Conservation (phyloP, 2,888 invertebrate species). For the Hydroisotoma schaefferi region DNA sequence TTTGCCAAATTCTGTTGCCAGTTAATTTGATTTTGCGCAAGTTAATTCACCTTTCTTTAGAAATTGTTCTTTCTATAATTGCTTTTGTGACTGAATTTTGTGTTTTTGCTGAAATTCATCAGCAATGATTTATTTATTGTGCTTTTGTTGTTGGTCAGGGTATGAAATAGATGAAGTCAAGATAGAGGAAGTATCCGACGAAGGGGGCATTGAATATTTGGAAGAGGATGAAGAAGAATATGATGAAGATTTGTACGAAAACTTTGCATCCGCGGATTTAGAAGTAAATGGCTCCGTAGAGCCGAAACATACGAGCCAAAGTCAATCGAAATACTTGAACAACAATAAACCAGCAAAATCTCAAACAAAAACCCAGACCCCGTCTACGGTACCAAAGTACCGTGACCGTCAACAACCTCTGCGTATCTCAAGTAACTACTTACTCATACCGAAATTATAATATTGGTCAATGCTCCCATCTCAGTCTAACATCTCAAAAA, state of each 20-base stretch:
- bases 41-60: no score
- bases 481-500: constrained; percentile 2
- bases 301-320: neutral
- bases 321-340: neutral
- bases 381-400: constrained; percentile 22
- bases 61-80: no score
- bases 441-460: neutral
- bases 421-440: constrained; percentile 36
- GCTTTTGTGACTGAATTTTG: no score
- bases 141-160: constrained; percentile 47
- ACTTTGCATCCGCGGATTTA: neutral
- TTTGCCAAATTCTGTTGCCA: no score
- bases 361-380: neutral
- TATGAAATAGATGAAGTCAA: constrained; percentile 42
- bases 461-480: constrained; percentile 1
- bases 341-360: neutral
- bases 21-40: no score
- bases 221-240: constrained; percentile 12
- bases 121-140: constrained; percentile 20
- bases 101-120: neutral
- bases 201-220: constrained; percentile 37
- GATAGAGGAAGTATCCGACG: constrained; percentile 36
- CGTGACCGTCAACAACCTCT: constrained; percentile 28
- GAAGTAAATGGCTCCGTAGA: neutral
- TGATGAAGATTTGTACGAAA: constrained; percentile 30